phyloP scores from a whole-genome alignment of 1,140 invertebrate species.

The Calycopis cecrops region DNA sequence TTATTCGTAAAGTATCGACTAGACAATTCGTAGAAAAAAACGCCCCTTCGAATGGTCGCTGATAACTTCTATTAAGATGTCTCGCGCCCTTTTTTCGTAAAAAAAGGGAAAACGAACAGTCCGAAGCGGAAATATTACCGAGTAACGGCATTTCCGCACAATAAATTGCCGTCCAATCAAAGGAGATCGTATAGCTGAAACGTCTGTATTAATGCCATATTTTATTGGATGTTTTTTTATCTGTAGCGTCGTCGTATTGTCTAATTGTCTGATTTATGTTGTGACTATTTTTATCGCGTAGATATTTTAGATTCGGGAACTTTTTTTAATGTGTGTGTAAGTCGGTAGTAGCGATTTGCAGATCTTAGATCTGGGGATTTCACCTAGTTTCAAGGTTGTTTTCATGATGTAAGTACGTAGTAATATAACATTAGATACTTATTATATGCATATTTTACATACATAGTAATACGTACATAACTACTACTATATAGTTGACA shows the following conservation, averaged over 20 bases:
- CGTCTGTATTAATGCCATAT: constrained; percentile 69
- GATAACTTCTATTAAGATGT: constrained; percentile 61
- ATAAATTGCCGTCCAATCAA: constrained; percentile 72
- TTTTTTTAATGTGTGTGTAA: too few species aligned
- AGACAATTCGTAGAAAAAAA: constrained; percentile 2
- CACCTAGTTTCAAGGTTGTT: too few species aligned
- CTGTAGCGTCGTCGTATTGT: constrained; percentile 52
- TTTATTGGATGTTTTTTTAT: constrained; percentile 71
- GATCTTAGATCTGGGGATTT: too few species aligned
- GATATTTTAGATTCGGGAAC: too few species aligned
- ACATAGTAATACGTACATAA: too few species aligned
- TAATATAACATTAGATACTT: too few species aligned
- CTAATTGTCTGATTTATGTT: constrained; percentile 38
- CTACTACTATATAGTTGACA: too few species aligned
- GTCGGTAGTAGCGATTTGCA: too few species aligned
- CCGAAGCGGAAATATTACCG: constrained; percentile 67
- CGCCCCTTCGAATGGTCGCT: constrained; percentile 21
- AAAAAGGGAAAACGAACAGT: constrained; percentile 72
- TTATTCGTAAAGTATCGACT: too few species aligned
- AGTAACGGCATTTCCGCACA: constrained; percentile 72
- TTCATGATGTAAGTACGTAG: too few species aligned
- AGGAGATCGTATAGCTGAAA: constrained; percentile 54
- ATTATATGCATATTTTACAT: too few species aligned
- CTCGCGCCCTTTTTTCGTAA: constrained; percentile 71
- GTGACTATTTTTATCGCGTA: constrained; percentile 11